Percentiles rank a stretch among this genome's conserved stretches.
Evolutionary conservation across 1,140 invertebrate genomes (phyloP).

Genomic region (Drosophila bipectinata): DNA sequence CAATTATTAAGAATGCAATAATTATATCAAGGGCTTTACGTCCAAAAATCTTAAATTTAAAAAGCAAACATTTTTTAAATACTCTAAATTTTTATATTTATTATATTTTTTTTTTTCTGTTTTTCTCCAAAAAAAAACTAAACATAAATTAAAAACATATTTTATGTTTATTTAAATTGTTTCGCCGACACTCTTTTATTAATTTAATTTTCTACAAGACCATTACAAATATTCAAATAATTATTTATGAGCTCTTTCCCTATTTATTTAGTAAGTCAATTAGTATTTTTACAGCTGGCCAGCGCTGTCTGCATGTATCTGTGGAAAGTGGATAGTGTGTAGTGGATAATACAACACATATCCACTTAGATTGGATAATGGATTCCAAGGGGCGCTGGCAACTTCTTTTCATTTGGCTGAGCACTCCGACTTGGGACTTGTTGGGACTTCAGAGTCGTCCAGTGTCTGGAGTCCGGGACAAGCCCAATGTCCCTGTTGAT

Average conservation of each 20-base stretch:
- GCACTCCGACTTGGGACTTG: constrained; percentile 13
- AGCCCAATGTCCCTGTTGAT: constrained; percentile 67
- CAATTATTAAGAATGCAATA: too few species aligned
- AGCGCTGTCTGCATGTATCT: too few species aligned
- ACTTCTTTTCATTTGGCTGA: constrained; percentile 63
- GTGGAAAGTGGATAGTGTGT: background rate
- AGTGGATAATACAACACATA: constrained; percentile 3
- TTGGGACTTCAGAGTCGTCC: background rate
- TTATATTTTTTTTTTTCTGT: too few species aligned
- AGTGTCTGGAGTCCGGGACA: constrained; percentile 13
- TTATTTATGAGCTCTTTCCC: background rate
- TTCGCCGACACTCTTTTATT: too few species aligned
- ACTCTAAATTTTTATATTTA: too few species aligned
- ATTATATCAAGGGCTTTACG: too few species aligned
- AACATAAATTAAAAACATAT: too few species aligned
- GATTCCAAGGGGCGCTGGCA: constrained; percentile 2
- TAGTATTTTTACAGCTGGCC: background rate
- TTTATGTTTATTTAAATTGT: too few species aligned
- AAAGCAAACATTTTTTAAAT: too few species aligned
- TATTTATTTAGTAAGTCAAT: background rate
- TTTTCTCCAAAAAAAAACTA: too few species aligned
- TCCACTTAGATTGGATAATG: constrained; percentile 5
- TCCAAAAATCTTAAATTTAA: too few species aligned
- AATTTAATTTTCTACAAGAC: too few species aligned
- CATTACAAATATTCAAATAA: background rate